Conservation (phyloP, 2,113 vertebrate genomes). For the Prietella phreatophila region DNA sequence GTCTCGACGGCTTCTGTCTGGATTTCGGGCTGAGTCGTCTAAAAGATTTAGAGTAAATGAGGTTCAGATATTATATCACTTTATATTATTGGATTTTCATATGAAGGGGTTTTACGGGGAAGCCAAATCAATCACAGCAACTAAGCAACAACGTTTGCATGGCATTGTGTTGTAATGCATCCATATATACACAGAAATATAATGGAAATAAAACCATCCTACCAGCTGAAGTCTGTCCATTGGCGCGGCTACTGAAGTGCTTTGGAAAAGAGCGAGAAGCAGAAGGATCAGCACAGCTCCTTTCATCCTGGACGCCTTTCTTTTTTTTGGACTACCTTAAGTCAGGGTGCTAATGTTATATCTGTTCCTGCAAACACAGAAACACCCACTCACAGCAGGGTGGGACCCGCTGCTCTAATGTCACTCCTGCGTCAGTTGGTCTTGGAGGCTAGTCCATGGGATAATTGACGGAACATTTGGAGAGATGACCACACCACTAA, state of each 20-base stretch:
- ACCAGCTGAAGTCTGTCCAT: conserved; percentile 35
- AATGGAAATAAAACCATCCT: background rate
- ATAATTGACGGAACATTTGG: background rate
- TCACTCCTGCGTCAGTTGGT: conserved; percentile 30
- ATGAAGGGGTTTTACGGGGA: background rate
- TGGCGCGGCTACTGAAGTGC: conserved; percentile 23
- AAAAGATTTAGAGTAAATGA: background rate
- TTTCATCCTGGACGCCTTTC: conserved; percentile 40
- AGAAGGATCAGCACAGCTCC: conserved; percentile 26
- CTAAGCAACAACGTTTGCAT: background rate
- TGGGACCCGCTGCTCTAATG: background rate
- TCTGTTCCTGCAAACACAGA: background rate
- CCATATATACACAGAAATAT: background rate
- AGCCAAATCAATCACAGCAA: background rate
- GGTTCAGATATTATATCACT: background rate
- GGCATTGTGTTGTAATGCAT: background rate
- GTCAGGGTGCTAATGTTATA: background rate
- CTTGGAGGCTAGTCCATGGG: background rate
- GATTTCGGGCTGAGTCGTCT: conserved; percentile 11
- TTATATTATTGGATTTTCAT: background rate
- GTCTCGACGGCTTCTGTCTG: conserved; percentile 21
- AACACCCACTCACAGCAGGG: conserved; percentile 30
- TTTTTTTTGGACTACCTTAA: background rate
- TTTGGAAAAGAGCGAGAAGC: conserved; percentile 25
- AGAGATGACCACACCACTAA: conserved; percentile 1